Base-by-base conservation (phyloP, 2,888 invertebrate species). In the Alitta virens region DNA sequence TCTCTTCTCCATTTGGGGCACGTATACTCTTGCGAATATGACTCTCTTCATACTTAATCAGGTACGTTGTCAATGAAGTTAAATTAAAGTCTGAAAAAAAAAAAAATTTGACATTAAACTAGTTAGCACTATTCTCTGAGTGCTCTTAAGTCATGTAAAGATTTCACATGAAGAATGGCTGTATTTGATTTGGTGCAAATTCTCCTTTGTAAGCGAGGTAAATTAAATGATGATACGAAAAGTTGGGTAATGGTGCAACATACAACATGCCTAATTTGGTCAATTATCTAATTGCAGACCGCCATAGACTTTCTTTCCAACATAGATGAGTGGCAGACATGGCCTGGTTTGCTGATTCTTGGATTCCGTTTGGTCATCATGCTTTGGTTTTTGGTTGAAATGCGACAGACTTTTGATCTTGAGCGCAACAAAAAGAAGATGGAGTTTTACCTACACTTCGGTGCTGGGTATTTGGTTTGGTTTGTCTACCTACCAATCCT, bases 401-500 rank as follows among this genome's bases (percentile, higher is more conserved):
- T 89, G 54, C 86, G 91, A 46, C 88, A 87, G 64, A 91, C 92
- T 2, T 91, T 91, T 88, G 85, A 88, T 68, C 88, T 69, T 72
- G 91, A 91, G 78, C 89, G 90, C 78, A 90, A 90, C 77, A 88
- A 87, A 60, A 88, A 89, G 72, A 94, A 95, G 80, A 85, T 95
- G 40, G 91, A 94, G 80, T 98, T 98, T 83, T 87, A 97, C 61
- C 87, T 96, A 56, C 97, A 98, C 81, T 94, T 97, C 82, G 98
- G 96, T 60, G 97, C 97, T 16, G 96, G 96, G 18, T 94, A 95
- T 78, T 86, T 98, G 43, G 97, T 98, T 14, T 98, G 98, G 98
- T 96, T 98, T 79, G 93, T 96, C 72, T 97, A 98, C 83, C 86
- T 97, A 76, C 96, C 97, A 14, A 90, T 96, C 64, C 89, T 97